Percentiles rank a stretch among this genome's conserved stretches.
phyloP scores from a whole-genome alignment of 2,888 invertebrate species.

The Parapristionchus giblindavisi region DNA sequence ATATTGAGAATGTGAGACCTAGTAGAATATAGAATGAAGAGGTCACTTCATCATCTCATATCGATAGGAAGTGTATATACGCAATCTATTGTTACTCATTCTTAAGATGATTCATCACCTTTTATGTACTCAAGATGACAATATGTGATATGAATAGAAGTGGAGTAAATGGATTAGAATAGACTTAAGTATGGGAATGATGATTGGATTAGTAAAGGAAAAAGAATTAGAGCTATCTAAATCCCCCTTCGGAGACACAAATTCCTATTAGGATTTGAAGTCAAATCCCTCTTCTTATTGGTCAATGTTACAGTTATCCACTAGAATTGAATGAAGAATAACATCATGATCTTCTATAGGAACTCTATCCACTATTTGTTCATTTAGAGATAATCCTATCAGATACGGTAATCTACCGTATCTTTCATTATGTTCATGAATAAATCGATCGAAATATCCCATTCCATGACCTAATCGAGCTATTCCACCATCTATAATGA shows the following conservation, averaged over 20 bases:
- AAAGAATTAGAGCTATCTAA: not conserved
- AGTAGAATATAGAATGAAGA: no score
- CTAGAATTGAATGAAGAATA: no score
- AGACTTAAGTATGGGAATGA: no score
- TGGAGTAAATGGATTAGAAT: no score
- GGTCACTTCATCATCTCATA: no score
- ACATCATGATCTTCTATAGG: constrained; percentile 30
- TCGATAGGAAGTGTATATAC: no score
- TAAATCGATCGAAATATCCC: constrained; percentile 29
- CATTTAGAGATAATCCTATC: constrained; percentile 9
- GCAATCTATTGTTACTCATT: no score
- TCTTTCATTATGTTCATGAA: not conserved
- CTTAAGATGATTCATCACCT: no score
- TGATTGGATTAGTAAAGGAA: not conserved
- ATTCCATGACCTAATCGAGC: constrained; percentile 15
- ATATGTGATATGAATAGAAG: no score
- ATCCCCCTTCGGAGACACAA: not conserved
- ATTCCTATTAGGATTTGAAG: not conserved
- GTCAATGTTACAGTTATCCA: no score
- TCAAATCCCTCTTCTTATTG: not conserved
- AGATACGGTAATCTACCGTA: constrained; percentile 9
- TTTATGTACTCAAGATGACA: no score
- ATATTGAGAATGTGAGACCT: no score
- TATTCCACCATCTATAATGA: not conserved
- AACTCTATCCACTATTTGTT: not conserved